These are phyloP conservation scores for Acrobasis suavella DNA, from an alignment of 2,888 invertebrate species.

Conservation along the genomic window DNA sequence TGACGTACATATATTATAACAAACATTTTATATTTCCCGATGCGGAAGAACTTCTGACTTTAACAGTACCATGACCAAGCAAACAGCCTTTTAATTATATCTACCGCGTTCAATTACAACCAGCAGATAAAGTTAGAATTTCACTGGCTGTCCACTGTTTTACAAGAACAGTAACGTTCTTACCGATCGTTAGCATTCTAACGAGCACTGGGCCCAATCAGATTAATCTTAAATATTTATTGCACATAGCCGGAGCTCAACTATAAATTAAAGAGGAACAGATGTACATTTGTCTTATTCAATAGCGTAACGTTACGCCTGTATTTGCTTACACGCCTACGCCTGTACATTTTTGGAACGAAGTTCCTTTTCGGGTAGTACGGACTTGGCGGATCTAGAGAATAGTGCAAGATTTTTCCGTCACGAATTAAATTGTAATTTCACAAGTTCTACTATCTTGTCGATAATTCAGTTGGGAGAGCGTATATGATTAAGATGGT, in stretches of 20 bases:
- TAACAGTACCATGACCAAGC: conserved; percentile 3
- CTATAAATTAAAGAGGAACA: conserved; percentile 27
- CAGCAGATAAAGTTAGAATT: conserved; percentile 14
- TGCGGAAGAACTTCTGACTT: background rate
- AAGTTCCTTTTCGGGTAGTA: too few relatives aligned
- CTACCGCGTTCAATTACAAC: conserved; percentile 15
- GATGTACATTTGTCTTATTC: background rate
- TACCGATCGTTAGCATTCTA: conserved; percentile 73
- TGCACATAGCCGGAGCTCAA: conserved; percentile 70
- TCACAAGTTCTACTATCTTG: too few relatives aligned
- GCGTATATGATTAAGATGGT: too few relatives aligned
- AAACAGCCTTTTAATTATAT: conserved; percentile 8
- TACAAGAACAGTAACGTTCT: conserved; percentile 40
- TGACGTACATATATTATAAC: too few relatives aligned
- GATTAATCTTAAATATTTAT: conserved; percentile 82
- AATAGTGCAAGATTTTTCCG: too few relatives aligned
- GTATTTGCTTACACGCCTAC: too few relatives aligned
- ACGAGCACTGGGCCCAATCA: conserved; percentile 68
- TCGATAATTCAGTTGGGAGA: too few relatives aligned
- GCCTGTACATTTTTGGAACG: too few relatives aligned
- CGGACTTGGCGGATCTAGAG: too few relatives aligned
- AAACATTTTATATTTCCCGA: too few relatives aligned
- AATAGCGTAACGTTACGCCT: background rate
- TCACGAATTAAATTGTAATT: too few relatives aligned
- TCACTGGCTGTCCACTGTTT: conserved; percentile 16